Percentiles rank a stretch among this genome's conserved stretches.
Conservation (phyloP, 2,888 invertebrate species). For the Lasius platythorax region DNA sequence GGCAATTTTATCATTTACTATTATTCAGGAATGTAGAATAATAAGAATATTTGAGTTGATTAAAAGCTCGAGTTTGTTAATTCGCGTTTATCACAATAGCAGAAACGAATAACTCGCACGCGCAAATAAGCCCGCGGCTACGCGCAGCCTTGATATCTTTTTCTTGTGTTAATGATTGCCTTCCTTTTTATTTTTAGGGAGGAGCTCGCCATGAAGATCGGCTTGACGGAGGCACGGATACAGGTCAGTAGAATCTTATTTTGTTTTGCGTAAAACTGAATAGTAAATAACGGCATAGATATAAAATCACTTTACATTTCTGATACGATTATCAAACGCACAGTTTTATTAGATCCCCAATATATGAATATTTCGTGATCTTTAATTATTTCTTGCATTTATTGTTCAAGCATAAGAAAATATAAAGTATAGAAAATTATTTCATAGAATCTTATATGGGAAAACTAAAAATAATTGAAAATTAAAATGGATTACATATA, state of each 20-base stretch:
- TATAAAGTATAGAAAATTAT: neutral
- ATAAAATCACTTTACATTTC: neutral
- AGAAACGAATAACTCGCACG: slow-evolving; percentile 43
- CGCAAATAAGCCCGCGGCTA: slow-evolving; percentile 43
- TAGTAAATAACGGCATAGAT: neutral
- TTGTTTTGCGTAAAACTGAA: neutral
- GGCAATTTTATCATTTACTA: neutral
- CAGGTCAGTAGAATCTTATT: slow-evolving; percentile 89
- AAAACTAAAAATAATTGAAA: neutral
- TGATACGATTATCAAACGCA: neutral
- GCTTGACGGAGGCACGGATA: slow-evolving; percentile 97
- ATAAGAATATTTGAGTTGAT: neutral
- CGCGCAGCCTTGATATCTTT: slow-evolving; percentile 31
- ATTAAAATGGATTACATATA: neutral
- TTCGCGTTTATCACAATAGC: slow-evolving; percentile 36
- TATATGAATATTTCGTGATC: neutral
- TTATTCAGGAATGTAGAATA: neutral
- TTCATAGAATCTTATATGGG: neutral
- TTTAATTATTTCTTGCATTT: slow-evolving; percentile 9
- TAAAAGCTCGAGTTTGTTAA: slow-evolving; percentile 37
- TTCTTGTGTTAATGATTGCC: slow-evolving; percentile 45
- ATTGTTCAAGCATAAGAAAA: neutral
- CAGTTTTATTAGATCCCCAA: neutral
- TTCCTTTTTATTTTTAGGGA: slow-evolving; percentile 90
- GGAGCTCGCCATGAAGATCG: slow-evolving; percentile 97